Evolutionary conservation across 2,888 invertebrate species (phyloP).

Genomic region (Cantharis rufa): DNA sequence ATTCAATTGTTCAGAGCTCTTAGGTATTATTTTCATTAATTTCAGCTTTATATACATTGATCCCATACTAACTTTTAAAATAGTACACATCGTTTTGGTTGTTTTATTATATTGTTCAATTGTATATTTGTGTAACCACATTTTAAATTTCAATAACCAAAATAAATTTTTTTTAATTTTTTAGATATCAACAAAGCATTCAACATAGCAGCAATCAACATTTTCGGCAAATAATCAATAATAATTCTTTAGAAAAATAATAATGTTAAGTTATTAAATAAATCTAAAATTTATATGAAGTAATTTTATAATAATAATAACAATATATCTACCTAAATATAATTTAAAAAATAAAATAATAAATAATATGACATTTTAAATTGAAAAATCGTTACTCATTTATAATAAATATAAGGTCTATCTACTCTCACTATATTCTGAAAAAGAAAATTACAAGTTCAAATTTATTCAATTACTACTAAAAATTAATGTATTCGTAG

Average conservation of each 20-base stretch:
- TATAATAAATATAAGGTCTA: too few relatives aligned
- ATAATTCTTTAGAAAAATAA: background rate
- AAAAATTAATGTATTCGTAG: too few relatives aligned
- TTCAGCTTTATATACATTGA: too few relatives aligned
- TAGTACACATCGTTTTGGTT: background rate
- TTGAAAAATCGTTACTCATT: too few relatives aligned
- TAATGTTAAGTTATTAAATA: background rate
- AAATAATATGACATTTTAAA: too few relatives aligned
- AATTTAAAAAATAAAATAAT: too few relatives aligned
- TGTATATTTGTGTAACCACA: background rate
- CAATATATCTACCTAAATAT: too few relatives aligned
- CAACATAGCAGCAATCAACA: background rate
- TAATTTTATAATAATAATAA: background rate
- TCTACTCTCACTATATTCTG: too few relatives aligned
- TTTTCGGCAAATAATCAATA: background rate
- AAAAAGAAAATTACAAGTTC: too few relatives aligned
- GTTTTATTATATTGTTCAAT: background rate
- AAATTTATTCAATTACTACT: too few relatives aligned
- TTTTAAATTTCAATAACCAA: too few relatives aligned
- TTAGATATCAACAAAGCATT: background rate
- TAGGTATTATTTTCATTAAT: slow-evolving; percentile 45
- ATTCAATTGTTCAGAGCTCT: slow-evolving; percentile 80
- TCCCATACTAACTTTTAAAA: background rate
- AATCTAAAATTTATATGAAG: background rate
- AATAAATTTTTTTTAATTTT: background rate